Conservation (phyloP, 2,888 invertebrate genomes). For the Brachyptera risi region DNA sequence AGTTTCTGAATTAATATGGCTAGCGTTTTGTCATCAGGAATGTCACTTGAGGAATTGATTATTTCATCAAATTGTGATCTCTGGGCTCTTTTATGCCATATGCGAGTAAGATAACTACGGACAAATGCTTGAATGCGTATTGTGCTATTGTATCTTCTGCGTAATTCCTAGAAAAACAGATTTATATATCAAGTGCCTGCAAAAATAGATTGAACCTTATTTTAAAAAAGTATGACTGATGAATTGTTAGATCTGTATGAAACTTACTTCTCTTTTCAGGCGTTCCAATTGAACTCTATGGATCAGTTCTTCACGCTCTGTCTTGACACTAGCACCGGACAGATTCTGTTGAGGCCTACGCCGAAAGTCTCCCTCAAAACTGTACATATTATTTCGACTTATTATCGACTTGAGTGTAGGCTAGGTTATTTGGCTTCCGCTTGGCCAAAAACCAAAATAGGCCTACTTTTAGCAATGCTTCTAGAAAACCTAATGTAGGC, state of each 20-base stretch:
- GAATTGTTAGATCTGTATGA: background rate
- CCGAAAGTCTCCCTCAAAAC: slow-evolving; percentile 89
- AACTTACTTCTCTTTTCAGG: slow-evolving; percentile 73
- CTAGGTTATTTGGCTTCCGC: background rate
- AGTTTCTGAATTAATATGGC: slow-evolving; percentile 60
- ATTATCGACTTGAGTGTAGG: background rate
- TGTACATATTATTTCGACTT: slow-evolving; percentile 54
- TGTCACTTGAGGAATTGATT: slow-evolving; percentile 48
- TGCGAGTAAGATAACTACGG: slow-evolving; percentile 68
- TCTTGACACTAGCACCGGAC: slow-evolving; percentile 75
- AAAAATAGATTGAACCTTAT: background rate
- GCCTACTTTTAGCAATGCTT: too few relatives aligned
- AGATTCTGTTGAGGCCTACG: slow-evolving; percentile 84
- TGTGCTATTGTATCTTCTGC: slow-evolving; percentile 69
- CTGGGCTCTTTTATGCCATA: slow-evolving; percentile 60
- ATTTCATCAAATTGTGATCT: slow-evolving; percentile 66
- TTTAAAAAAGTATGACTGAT: slow-evolving; percentile 23
- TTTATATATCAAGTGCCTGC: background rate
- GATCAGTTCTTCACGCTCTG: slow-evolving; percentile 67
- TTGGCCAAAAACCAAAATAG: background rate
- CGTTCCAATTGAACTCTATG: slow-evolving; percentile 81
- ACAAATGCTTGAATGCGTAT: slow-evolving; percentile 78
- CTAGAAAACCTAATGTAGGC: too few relatives aligned
- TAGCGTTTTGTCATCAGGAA: slow-evolving; percentile 48
- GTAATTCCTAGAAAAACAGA: slow-evolving; percentile 55